phyloP scores from a whole-genome alignment of 2,113 vertebrate species.

The Gymnobelideus leadbeateri region DNA sequence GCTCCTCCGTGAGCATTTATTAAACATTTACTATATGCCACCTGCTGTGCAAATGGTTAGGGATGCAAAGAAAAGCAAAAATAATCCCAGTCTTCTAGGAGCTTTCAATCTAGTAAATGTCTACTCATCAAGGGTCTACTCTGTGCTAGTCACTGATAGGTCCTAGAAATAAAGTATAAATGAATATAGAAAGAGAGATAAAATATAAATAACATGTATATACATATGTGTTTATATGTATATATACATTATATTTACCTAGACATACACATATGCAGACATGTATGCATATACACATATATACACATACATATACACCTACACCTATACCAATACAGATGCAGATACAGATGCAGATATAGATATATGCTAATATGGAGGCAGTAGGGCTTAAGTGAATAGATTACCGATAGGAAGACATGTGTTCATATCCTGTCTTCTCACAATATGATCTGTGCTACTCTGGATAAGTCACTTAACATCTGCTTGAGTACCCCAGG shows the following conservation, averaged over 20 bases:
- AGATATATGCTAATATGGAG: not conserved
- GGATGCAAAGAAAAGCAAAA: not conserved
- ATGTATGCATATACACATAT: too few relatives aligned
- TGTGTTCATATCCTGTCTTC: not conserved
- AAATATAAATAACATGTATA: too few relatives aligned
- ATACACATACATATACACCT: too few relatives aligned
- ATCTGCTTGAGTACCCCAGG: not conserved
- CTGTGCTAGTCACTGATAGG: not conserved
- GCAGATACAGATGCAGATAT: too few relatives aligned
- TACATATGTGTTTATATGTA: too few relatives aligned
- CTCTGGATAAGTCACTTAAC: not conserved
- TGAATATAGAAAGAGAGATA: too few relatives aligned
- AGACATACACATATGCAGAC: too few relatives aligned
- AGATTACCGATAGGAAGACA: not conserved
- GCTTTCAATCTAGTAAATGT: not conserved
- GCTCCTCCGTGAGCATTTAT: not conserved
- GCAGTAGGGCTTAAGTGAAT: not conserved
- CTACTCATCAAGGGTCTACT: not conserved
- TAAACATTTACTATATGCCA: not conserved
- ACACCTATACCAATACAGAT: too few relatives aligned
- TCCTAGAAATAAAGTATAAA: too few relatives aligned
- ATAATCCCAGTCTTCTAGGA: not conserved
- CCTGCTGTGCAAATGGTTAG: not conserved
- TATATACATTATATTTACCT: too few relatives aligned
- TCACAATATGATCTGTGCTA: not conserved